Evolutionary conservation across 92 coral and sea anemone genomes (phyloP), one percentile per base, ranked within the genome.

Genomic region (Virgularia gustaviana): DNA sequence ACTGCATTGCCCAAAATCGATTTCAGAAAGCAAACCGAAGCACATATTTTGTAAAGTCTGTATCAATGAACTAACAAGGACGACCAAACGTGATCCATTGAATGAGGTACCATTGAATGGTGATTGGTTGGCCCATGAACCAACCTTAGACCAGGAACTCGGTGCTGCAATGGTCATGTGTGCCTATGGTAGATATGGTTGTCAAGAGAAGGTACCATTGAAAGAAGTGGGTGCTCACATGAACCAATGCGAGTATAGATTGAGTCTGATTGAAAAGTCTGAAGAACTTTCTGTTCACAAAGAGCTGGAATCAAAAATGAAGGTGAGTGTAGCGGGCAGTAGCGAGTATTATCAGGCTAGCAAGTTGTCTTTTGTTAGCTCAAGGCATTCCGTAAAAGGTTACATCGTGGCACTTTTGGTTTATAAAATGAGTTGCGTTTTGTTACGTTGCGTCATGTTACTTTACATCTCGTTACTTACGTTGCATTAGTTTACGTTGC

Each of bases 41-140:
- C 96, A 87, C 71, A 81, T 92, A 18, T 92, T 84, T 57, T 92
- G 98, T 70, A 92, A 86, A 75, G 49, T 88, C 11, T 92, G 98
- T 39, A 84, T 92, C 36, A 85, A 89, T 74, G 96, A 92, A 60
- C 70, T 87, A 15, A 89, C 98, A 1, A 90, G 96, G 30, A 92
- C 98, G 10, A 89, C 96, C 45, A 92, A 92, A 62, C 87, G 68
- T 10, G 87, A 92, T 78, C 98, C 98, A 1, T 84, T 92, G 29
- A 83, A 89, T 63, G 90, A 86, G 57, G 57, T 73, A 2, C 88
- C 88, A 0, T 49, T 92, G 41, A 34, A 44, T 1, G 90, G 90
- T 2, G 85, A 79, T 63, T 92, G 98, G 98, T 80, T 83, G 9
- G 57, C 56, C 5, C 89, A 87, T 77, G 98, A 92, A 65, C 52